phyloP scores from a whole-genome alignment of 2,797 vertebrate species.

The Alosa sapidissima region DNA sequence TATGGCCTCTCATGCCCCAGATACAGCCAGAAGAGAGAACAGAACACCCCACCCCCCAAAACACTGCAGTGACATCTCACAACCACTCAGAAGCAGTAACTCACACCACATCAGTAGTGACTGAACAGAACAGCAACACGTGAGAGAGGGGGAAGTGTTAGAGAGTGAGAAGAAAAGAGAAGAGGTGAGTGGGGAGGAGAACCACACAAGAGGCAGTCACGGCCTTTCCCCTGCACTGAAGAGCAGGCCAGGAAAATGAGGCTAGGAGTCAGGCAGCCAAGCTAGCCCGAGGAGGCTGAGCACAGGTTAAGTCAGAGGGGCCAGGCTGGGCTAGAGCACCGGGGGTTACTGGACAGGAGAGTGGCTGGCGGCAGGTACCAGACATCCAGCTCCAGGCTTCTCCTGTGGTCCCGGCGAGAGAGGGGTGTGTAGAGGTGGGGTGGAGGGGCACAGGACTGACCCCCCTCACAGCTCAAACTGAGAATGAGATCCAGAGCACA shows the following conservation, averaged over 20 bases:
- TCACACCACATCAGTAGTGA: neutral
- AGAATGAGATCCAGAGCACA: conserved; percentile 81
- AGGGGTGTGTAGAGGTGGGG: conserved; percentile 36
- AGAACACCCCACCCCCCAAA: neutral
- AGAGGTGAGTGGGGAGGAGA: neutral
- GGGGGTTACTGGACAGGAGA: conserved; percentile 19
- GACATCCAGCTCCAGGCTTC: conserved; percentile 68
- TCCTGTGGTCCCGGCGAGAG: conserved; percentile 69
- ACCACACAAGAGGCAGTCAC: neutral
- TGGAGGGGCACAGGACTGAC: conserved; percentile 66
- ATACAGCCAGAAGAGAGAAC: conserved; percentile 1
- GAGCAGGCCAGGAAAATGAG: neutral
- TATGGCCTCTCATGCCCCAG: neutral
- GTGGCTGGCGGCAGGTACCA: conserved; percentile 64
- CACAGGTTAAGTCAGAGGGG: neutral
- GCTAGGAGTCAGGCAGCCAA: neutral
- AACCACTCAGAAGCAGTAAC: neutral
- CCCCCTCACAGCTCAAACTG: conserved; percentile 88
- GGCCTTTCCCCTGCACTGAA: neutral
- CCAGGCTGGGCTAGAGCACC: neutral
- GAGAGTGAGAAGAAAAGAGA: neutral
- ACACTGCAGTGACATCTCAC: neutral
- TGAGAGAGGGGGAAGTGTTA: no score
- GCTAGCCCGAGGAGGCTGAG: neutral
- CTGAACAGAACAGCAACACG: neutral